Base-by-base conservation (phyloP, 2,888 invertebrate genomes). In the Vanessa cardui region DNA sequence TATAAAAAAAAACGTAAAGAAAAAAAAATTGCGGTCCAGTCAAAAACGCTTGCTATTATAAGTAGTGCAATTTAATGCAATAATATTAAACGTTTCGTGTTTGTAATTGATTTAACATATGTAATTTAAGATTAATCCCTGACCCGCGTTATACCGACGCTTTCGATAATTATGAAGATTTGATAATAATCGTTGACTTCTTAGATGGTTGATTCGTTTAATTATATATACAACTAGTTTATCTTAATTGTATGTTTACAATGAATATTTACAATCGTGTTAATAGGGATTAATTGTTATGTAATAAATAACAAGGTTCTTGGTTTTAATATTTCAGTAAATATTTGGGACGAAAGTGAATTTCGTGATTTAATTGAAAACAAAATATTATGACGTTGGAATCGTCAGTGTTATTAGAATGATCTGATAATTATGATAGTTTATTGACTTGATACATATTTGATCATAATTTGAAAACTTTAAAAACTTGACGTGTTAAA, bases 61-160 rank as follows among this genome's bases (percentile, higher is more conserved):
- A n/a, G 6, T 39, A 62, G 45, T 46, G 12, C 58, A 63, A 49
- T 31, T 58, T 15, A 4, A 44, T 50, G 31, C 21, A 18, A 21
- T 58, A 26, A 21, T 50, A 61, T 56, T 33, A 45, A 50, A 61
- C 33, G 20, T 58, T 65, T 65, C 68, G 52, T 69, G 68, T 16
- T 12, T 16, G 7, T 68, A 68, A 68, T 68, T 68, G 58, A 49
- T 44, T 33, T 61, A 64, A 64, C 50, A 47, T 64, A 20, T 65
- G 46, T 58, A 65, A 62, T 65, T 65, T 68, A 49, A 50, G 33
- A 9, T 20, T 65, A 46, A 50, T 61, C 65, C 58, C 58, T 62
- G 65, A 69, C 45, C 61, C 16, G 50, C 15, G 39, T 61, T 56
- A 18, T 61, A 56, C 21, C n/a, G 50, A 58, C 65, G 68, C 61